phyloP scores from a whole-genome alignment of 1,140 invertebrate species.

The Lordiphosa stackelbergi region DNA sequence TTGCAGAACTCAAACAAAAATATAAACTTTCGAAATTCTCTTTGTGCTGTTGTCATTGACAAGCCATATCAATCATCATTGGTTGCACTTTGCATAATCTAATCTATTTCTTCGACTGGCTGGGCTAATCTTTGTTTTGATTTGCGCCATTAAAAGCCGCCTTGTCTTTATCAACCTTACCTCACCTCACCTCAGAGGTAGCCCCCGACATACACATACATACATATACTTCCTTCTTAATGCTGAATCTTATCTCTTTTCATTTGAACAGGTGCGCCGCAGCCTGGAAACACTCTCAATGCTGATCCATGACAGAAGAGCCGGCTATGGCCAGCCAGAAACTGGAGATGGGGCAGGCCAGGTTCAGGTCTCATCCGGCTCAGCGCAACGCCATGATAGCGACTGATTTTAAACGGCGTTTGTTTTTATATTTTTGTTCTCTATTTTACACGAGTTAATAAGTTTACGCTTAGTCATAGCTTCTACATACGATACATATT shows the following conservation, averaged over 20 bases:
- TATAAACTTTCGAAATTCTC: too few relatives aligned
- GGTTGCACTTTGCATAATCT: conserved; percentile 26
- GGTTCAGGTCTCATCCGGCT: not conserved
- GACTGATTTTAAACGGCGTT: conserved; percentile 43
- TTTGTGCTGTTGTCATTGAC: not conserved
- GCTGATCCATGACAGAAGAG: conserved; percentile 60
- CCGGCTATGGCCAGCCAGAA: conserved; percentile 22
- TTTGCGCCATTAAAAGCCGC: conserved; percentile 17
- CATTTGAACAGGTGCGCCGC: conserved; percentile 50
- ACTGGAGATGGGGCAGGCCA: not conserved
- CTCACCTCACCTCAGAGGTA: not conserved
- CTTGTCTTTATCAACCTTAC: too few relatives aligned
- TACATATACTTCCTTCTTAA: not conserved
- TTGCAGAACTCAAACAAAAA: not conserved
- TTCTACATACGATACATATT: too few relatives aligned
- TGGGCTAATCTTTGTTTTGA: conserved; percentile 19
- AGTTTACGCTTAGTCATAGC: too few relatives aligned
- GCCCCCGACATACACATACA: not conserved
- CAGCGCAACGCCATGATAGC: conserved; percentile 35
- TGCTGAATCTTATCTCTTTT: conserved; percentile 11
- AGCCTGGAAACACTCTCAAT: conserved; percentile 66
- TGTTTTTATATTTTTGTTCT: conserved; percentile 11
- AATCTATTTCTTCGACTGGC: conserved; percentile 16
- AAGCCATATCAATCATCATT: conserved; percentile 3
- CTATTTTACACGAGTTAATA: not conserved